These are phyloP conservation scores for Oryzaephilus surinamensis DNA, from an alignment of 1,140 invertebrate species.

Conservation along the genomic window DNA sequence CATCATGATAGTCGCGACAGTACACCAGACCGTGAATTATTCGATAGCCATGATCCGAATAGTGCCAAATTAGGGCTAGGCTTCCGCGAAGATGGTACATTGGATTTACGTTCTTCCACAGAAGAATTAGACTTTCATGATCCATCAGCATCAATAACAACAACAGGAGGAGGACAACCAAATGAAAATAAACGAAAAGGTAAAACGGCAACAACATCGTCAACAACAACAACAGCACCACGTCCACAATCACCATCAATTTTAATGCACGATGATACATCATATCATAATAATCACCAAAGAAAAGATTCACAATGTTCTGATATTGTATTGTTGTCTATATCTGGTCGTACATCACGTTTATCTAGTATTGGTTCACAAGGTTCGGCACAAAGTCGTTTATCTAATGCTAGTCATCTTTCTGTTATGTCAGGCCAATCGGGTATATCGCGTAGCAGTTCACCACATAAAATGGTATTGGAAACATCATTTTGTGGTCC, in stretches of 20 bases:
- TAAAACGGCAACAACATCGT: too few species aligned
- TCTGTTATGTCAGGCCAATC: constrained; percentile 59
- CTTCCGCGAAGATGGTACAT: constrained; percentile 66
- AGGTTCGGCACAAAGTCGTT: constrained; percentile 46
- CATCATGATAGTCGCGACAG: constrained; percentile 74
- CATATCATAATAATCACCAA: constrained; percentile 52
- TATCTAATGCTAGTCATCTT: constrained; percentile 42
- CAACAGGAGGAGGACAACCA: too few species aligned
- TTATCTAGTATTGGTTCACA: constrained; percentile 65
- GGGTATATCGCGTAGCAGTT: constrained; percentile 62
- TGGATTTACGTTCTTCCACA: constrained; percentile 71
- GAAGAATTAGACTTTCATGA: constrained; percentile 75
- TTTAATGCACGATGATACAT: constrained; percentile 25
- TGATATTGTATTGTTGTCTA: constrained; percentile 65
- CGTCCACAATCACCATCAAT: constrained; percentile 12
- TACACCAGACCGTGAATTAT: constrained; percentile 66
- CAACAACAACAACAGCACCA: too few species aligned
- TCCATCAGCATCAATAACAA: constrained; percentile 35
- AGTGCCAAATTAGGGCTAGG: constrained; percentile 41
- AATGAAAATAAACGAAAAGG: constrained; percentile 17
- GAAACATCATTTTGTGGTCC: constrained; percentile 83
- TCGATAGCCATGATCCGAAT: constrained; percentile 36
- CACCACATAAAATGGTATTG: constrained; percentile 76
- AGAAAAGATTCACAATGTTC: constrained; percentile 69
- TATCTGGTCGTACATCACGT: constrained; percentile 70